Evolutionary conservation across 2,888 invertebrate genomes (phyloP), one percentile per base, ranked within the genome.

Genomic region (Brachylomia viminalis): DNA sequence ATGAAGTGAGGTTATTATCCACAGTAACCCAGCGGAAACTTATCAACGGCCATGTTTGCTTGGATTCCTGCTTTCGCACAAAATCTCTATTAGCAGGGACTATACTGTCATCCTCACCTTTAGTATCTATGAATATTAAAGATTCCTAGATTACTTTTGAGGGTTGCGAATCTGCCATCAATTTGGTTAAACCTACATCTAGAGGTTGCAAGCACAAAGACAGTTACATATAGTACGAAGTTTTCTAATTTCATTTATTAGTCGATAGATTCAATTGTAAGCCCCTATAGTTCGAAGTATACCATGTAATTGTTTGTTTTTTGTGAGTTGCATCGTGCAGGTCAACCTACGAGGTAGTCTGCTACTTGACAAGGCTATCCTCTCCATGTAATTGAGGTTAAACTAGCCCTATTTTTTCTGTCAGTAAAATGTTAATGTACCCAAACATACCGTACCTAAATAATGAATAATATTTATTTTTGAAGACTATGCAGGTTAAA

Each of bases 1-100:
- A 71, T 49, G 52, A 42, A 75, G 62, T 58, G 59, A 75, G 42
- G 82, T 62, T 80, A 72, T 72, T 73, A 80, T 75, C 70, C 49
- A n/a, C 38, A 13, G 20, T 68, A 85, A 75, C 59, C 82, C 77
- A 10, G 17, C 20, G 33, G 23, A 58, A 74, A 69, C 59, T 62
- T 74, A 69, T 74, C 66, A 67, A 49, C 61, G 66, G 45, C 10
- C 75, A 58, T 54, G 66, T 74, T 67, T 54, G 52, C 15, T 30
- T 30, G 49, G 49, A 49, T 13, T n/a, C 30, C 38, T 58, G 42
- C 45, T 56, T 72, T 27, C 42, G 33, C n/a, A 33, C 68, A 65
- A 65, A 59, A 80, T 68, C 68, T 79, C 61, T 74, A 70, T 70
- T 56, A 70, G 27, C 27, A 33, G 30, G 7, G 20, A 47, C 30